phyloP scores from a whole-genome alignment of 2,113 vertebrate genomes.

The Acrocephalus arundinaceus region DNA sequence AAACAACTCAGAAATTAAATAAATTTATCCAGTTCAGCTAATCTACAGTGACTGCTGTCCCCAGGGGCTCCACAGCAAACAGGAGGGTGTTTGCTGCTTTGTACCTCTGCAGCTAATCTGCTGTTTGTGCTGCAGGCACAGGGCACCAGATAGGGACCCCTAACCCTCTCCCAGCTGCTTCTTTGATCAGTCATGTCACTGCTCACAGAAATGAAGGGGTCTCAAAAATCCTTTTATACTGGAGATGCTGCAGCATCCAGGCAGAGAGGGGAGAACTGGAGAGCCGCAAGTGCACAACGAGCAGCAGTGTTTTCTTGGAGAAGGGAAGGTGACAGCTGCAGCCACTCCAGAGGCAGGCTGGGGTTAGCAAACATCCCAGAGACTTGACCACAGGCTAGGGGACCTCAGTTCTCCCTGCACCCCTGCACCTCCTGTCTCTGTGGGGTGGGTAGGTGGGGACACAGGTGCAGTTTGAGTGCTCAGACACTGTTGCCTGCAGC shows the following conservation, averaged over 20 bases:
- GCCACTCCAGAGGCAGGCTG: not conserved
- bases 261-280: not conserved
- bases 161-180: not conserved
- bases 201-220: not conserved
- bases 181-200: not conserved
- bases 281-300: not conserved
- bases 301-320: not conserved
- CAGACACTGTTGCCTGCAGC: not conserved
- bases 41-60: not conserved
- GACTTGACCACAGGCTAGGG: not conserved
- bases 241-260: not conserved
- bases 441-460: not conserved
- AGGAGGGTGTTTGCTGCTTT: fast-evolving
- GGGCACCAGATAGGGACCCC: not conserved
- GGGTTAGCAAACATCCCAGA: not conserved
- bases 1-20: not conserved
- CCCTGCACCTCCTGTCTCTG: not conserved
- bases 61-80: not conserved
- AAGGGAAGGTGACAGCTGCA: not conserved
- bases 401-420: fast-evolving
- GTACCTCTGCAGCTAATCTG: not conserved
- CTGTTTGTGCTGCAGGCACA: not conserved
- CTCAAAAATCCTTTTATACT: not conserved
- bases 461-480: not conserved
- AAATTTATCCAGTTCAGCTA: not conserved